Evolutionary conservation across 2,113 vertebrate species (phyloP).

Genomic region (Pachypanchax playfairii): DNA sequence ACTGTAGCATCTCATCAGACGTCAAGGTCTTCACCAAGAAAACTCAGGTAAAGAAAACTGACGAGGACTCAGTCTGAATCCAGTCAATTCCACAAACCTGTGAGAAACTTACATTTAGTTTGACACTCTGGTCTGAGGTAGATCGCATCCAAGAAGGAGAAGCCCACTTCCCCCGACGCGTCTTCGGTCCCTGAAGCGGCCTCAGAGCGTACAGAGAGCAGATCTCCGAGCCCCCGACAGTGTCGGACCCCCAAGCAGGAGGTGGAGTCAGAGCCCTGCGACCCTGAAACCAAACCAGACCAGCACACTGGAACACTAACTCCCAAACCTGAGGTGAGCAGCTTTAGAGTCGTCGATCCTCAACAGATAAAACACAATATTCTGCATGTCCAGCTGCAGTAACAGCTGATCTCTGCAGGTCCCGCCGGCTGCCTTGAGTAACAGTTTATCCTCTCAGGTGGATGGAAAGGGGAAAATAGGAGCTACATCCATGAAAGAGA

Average conservation of each 20-base stretch:
- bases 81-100: neutral
- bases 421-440: slow-evolving; percentile 43
- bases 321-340: slow-evolving; percentile 71
- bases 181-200: slow-evolving; percentile 33
- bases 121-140: slow-evolving; percentile 30
- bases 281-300: slow-evolving; percentile 43
- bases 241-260: slow-evolving; percentile 51
- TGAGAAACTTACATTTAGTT: neutral
- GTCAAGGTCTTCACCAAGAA: slow-evolving; percentile 57
- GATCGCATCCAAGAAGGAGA: slow-evolving; percentile 61
- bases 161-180: slow-evolving; percentile 34
- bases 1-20: slow-evolving; percentile 43
- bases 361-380: too few relatives aligned
- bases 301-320: slow-evolving; percentile 58
- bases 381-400: too few relatives aligned
- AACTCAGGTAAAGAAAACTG: slow-evolving; percentile 60
- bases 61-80: neutral
- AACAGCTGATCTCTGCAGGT: slow-evolving; percentile 38
- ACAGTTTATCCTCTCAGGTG: slow-evolving; percentile 75
- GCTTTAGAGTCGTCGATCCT: too few relatives aligned
- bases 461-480: slow-evolving; percentile 88
- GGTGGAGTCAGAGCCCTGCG: slow-evolving; percentile 42
- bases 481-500: slow-evolving; percentile 92
- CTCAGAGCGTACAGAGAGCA: slow-evolving; percentile 25
- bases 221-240: slow-evolving; percentile 31